Evolutionary conservation across 2,797 vertebrate genomes (phyloP).

Genomic region (Alexandromys oeconomus): DNA sequence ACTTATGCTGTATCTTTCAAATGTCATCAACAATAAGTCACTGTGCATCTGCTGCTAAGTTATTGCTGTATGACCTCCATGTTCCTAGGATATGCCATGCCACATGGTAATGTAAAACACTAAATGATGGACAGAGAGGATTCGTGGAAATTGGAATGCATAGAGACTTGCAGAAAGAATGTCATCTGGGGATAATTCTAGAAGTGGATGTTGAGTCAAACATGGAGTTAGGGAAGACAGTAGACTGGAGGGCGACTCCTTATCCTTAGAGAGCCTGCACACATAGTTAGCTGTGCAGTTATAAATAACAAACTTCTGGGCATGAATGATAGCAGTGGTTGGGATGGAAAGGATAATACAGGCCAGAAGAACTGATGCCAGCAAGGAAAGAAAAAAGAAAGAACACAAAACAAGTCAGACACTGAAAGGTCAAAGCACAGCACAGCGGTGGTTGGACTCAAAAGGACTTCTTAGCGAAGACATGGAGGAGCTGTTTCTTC

Average conservation of each 20-base stretch:
- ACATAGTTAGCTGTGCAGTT: neutral
- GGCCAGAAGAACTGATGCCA: neutral
- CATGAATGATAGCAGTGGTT: neutral
- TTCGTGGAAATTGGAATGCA: neutral
- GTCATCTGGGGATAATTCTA: neutral
- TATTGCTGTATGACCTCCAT: neutral
- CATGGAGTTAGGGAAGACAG: neutral
- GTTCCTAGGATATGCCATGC: neutral
- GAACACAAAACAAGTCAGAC: neutral
- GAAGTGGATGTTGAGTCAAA: neutral
- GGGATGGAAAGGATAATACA: neutral
- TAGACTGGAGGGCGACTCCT: neutral
- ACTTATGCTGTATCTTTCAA: neutral
- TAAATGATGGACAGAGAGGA: neutral
- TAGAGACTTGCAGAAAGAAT: neutral
- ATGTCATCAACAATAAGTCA: neutral
- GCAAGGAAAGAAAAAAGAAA: neutral
- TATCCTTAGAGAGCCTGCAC: neutral
- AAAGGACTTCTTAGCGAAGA: neutral
- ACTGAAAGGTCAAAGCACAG: neutral
- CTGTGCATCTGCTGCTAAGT: neutral
- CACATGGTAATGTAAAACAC: neutral
- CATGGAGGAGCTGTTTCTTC: neutral
- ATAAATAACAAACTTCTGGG: neutral
- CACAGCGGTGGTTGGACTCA: neutral